phyloP scores from a whole-genome alignment of 2,113 vertebrate genomes.

The Burhinus oedicnemus region DNA sequence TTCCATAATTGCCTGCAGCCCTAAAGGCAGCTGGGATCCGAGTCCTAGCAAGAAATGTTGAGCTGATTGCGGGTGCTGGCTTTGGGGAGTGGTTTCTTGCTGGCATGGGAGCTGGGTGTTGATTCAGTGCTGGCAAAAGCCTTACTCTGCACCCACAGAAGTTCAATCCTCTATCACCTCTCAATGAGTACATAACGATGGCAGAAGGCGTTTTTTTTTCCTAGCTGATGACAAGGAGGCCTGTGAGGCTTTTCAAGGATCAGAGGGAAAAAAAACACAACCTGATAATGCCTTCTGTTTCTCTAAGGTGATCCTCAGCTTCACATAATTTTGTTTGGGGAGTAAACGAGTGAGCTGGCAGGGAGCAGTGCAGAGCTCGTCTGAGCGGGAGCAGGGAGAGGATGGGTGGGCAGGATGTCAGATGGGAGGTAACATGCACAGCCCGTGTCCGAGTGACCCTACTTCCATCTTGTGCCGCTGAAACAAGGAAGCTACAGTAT shows the following conservation, averaged over 20 bases:
- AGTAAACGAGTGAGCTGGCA: neutral
- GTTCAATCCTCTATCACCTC: neutral
- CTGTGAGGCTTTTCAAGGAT: neutral
- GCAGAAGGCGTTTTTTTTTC: neutral
- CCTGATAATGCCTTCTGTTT: neutral
- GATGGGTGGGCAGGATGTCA: slow-evolving; percentile 17
- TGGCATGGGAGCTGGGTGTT: neutral
- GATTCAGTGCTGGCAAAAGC: slow-evolving; percentile 16
- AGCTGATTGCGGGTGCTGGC: neutral
- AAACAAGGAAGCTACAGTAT: neutral
- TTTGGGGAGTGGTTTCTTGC: neutral
- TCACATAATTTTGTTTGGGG: neutral
- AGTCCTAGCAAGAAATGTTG: neutral
- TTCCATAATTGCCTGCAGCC: neutral
- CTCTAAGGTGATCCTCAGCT: slow-evolving; percentile 4
- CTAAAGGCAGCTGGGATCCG: neutral
- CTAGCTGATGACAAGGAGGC: slow-evolving; percentile 29
- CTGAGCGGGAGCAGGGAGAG: neutral
- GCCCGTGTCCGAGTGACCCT: neutral
- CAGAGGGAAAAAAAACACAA: neutral
- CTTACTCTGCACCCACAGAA: neutral
- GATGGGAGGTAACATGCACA: neutral
- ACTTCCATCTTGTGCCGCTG: neutral
- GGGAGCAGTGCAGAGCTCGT: neutral
- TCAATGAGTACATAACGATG: neutral